These are phyloP conservation scores for Diphyllodes magnificus DNA, from an alignment of 2,113 vertebrate genomes.

Conservation along the genomic window DNA sequence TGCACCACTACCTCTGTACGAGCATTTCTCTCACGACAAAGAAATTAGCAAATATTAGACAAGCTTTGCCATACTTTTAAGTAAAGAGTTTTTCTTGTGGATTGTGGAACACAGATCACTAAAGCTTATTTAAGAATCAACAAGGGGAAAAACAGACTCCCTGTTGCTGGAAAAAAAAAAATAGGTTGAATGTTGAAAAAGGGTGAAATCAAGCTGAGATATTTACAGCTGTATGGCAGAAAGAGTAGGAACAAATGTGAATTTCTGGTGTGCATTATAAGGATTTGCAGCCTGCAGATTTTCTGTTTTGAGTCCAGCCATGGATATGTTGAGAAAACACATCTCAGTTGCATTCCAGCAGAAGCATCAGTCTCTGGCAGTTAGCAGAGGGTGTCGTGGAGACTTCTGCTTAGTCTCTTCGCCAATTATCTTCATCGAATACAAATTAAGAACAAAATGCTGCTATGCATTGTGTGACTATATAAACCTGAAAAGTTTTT, in stretches of 20 bases:
- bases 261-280: slow-evolving; percentile 7
- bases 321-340: background rate
- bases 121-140: background rate
- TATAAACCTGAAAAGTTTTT: background rate
- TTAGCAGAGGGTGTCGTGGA: background rate
- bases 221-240: background rate
- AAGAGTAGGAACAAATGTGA: background rate
- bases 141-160: background rate
- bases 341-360: background rate
- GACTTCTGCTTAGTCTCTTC: background rate
- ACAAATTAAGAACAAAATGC: background rate
- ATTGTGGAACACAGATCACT: background rate
- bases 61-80: background rate
- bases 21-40: background rate
- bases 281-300: background rate
- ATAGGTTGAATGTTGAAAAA: background rate
- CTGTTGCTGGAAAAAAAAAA: background rate
- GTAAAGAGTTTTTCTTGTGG: background rate
- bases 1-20: rapidly evolving
- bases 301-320: background rate
- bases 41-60: background rate
- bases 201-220: background rate
- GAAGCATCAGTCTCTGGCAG: background rate
- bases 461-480: background rate
- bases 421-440: background rate